A percentile compares a stretch with the other conserved stretches of the same genome.
Evolutionary conservation across 64 coral and sea anemone species (phyloP).

Genomic region (Orbicella faveolata): DNA sequence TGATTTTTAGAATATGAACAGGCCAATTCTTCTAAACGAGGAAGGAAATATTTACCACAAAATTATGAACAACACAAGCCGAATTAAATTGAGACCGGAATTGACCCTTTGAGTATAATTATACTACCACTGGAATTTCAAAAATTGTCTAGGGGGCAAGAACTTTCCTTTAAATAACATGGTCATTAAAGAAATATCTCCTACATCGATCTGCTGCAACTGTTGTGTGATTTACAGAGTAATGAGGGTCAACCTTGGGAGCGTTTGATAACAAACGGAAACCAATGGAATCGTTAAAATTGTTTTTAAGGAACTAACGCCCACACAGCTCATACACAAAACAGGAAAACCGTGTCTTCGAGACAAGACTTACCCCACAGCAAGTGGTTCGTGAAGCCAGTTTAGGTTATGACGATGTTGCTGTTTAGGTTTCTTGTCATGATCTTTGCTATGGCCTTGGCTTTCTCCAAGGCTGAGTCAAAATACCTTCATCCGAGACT

Average conservation of each 20-base stretch:
- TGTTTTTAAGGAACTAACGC: neutral
- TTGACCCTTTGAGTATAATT: neutral
- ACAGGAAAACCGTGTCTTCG: neutral
- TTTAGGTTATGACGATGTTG: neutral
- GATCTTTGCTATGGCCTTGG: neutral
- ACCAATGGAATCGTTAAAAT: neutral
- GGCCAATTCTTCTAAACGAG: too few species aligned
- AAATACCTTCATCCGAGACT: conserved; percentile 13
- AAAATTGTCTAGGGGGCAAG: neutral
- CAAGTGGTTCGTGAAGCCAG: neutral
- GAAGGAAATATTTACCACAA: neutral
- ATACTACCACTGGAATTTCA: conserved; percentile 1
- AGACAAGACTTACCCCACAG: neutral
- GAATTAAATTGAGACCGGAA: neutral
- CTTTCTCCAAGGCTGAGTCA: neutral
- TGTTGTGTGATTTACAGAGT: conserved; percentile 19
- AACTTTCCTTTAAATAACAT: neutral
- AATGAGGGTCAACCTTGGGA: neutral
- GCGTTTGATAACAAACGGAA: conserved; percentile 16
- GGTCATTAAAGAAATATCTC: neutral
- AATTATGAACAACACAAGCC: neutral
- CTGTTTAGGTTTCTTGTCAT: neutral
- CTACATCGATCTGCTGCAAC: neutral
- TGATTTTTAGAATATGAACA: too few species aligned
- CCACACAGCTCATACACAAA: neutral